Evolutionary conservation across 2,797 vertebrate species (phyloP), one percentile per base, ranked within the genome.

Genomic region (Cuniculus paca): DNA sequence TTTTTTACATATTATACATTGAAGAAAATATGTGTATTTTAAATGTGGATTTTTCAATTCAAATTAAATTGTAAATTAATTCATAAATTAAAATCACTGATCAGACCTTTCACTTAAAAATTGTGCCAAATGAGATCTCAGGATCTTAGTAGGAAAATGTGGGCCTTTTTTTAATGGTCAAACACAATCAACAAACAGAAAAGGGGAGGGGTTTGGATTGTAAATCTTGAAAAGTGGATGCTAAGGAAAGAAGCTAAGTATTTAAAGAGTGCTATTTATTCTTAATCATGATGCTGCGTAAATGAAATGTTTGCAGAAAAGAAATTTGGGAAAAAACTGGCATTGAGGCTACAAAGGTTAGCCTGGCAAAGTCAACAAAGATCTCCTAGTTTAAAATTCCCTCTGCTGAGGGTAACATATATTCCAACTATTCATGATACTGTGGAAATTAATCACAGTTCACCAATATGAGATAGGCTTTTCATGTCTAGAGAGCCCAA

Each of bases 31-130:
- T 81, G 2, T 45, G 19, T 26, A 22, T 93, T 54, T 92, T 65
- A 91, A 85, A 79, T 39, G n/a, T 6, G 68, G 34, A 36, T 92
- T 20, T 8, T 8, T 90, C 12, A 24, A n/a, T 94, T 94, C 39
- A 94, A 95, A 70, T 90, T 86, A 72, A 94, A 63, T 79, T 87
- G 5, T 83, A 68, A 60, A 68, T 91, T 80, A 88, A 52, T 91
- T 86, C 78, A 4, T 81, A 88, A 84, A 34, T 86, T 82, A 52
- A 88, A 95, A 77, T 48, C 26, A 63, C 56, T 26, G 4, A 72
- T 88, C n/a, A 91, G 26, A 63, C 12, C 14, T 60, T 94, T 11
- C 74, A 22, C 85, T 94, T 86, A 52, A 77, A 92, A 77, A 6
- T 68, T 90, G 2, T 31, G 14, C 7, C 74, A 83, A 90, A 3